A percentile compares a stretch with the other conserved stretches of the same genome.
Evolutionary conservation across 1,140 invertebrate genomes (phyloP).

Genomic region (Drosophila navojoa): DNA sequence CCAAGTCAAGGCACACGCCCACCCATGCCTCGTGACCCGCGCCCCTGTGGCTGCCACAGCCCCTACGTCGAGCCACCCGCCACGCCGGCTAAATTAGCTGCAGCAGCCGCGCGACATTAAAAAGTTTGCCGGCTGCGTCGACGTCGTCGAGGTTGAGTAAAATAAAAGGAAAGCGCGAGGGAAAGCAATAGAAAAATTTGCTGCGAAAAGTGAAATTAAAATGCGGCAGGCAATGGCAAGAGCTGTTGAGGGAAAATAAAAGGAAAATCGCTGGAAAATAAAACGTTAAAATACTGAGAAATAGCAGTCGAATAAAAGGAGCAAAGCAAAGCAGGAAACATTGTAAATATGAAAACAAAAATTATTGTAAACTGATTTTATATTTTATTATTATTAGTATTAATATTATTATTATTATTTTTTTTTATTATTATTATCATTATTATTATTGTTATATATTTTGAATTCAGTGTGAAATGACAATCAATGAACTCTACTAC

Average conservation of each 20-base stretch:
- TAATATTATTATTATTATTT: no score
- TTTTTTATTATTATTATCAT: no score
- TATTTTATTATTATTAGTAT: not conserved
- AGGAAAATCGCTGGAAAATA: constrained; percentile 47
- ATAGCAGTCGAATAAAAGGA: constrained; percentile 12
- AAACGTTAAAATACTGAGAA: constrained; percentile 32
- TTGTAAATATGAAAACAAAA: not conserved
- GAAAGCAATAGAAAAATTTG: constrained; percentile 51
- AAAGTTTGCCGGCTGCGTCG: constrained; percentile 68
- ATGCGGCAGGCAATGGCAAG: no score
- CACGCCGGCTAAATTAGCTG: constrained; percentile 67
- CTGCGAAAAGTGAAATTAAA: constrained; percentile 82
- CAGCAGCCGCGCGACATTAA: constrained; percentile 79
- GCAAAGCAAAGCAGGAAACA: constrained; percentile 42
- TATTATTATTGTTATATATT: no score
- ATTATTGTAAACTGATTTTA: not conserved
- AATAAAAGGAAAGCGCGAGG: constrained; percentile 54
- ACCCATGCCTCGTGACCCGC: no score
- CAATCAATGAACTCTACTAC: no score
- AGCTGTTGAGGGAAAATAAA: no score
- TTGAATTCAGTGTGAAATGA: no score
- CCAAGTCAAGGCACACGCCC: constrained; percentile 49
- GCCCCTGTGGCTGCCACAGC: no score
- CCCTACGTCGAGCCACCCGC: constrained; percentile 9
- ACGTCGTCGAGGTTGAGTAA: constrained; percentile 28